These are phyloP conservation scores for Felis catus DNA, from an alignment of 2,113 vertebrate genomes.

Conservation along the genomic window F.catus_Fca126_mat1.0 CM031417.1:3227501-3228000, in stretches of 20 bases:
- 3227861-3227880: neutral
- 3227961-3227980: slow-evolving; percentile 92
- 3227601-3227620: neutral
- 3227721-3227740: neutral
- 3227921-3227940: slow-evolving; percentile 92
- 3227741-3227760: neutral
- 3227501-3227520: neutral
- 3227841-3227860: neutral
- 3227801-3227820: neutral
- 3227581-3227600: neutral
- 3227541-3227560: neutral
- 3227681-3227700: neutral
- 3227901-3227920: slow-evolving; percentile 87
- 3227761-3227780: neutral
- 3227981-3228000: slow-evolving; percentile 87
- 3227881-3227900: neutral
- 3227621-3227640: neutral
- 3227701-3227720: neutral
- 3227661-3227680: neutral
- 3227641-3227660: neutral
- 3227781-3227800: neutral
- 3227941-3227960: slow-evolving; percentile 92
- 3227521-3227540: neutral
- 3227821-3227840: neutral
- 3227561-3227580: neutral